Evolutionary conservation across 2,888 invertebrate species (phyloP).

Genomic region (Drosophila falleni): DNA sequence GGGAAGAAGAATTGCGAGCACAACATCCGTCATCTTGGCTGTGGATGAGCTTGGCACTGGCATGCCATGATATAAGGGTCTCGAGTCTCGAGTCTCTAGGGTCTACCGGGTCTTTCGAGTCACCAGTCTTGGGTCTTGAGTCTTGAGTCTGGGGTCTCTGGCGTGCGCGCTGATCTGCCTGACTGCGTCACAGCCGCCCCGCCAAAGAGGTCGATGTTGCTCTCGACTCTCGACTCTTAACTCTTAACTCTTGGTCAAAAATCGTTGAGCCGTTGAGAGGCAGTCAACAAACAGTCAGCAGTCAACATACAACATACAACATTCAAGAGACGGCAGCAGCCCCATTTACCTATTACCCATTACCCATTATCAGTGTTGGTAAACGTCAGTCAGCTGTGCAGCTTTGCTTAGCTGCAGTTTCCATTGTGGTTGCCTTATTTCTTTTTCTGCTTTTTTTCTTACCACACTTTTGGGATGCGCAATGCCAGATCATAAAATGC

Average conservation of each 20-base stretch:
- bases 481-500: conserved; percentile 37
- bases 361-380: conserved; percentile 55
- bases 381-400: conserved; percentile 61
- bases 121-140: not conserved
- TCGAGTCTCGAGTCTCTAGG: too few species aligned
- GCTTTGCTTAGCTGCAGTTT: conserved; percentile 59
- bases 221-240: conserved; percentile 64
- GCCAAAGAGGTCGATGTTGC: conserved; percentile 64
- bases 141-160: conserved; percentile 44
- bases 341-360: not conserved
- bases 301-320: conserved; percentile 9
- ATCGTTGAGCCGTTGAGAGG: conserved; percentile 79
- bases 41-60: conserved; percentile 59
- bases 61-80: conserved; percentile 39
- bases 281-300: conserved; percentile 25
- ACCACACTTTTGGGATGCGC: conserved; percentile 34
- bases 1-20: conserved; percentile 37
- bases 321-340: conserved; percentile 24
- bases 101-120: conserved; percentile 5
- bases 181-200: conserved; percentile 68
- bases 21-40: conserved; percentile 78
- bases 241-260: conserved; percentile 75
- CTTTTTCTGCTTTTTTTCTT: too few species aligned
- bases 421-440: conserved; percentile 22
- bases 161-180: conserved; percentile 81